Base-by-base conservation (phyloP, 2,888 invertebrate species). In the Acanthosepion pharaonis region DNA sequence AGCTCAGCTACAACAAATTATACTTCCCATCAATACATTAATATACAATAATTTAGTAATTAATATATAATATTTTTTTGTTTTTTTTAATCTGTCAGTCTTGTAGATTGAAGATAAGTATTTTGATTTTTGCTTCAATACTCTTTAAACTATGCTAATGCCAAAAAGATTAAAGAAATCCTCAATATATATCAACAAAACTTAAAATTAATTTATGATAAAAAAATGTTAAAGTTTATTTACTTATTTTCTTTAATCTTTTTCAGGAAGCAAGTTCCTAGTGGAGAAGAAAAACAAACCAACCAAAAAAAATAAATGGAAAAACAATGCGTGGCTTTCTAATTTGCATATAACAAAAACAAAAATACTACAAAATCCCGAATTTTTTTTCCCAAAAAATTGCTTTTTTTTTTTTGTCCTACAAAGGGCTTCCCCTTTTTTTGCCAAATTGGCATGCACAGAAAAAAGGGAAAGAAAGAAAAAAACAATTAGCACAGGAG, bases 261-360 rank as follows among this genome's bases (percentile, higher is more conserved):
- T 78, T 78, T 78, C n/a, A 78, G 78, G 78, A 78, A 78, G n/a
- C 18, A n/a, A 78, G 78, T 78, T 78, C 78, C 78, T 78, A 78
- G 78, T n/a, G n/a, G 78, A 78, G 78, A 78, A 78, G 78, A 78
- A 64, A 55, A 78, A 78, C 78, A 78, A 28, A 28, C 78, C 78
- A 28, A 78, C 78, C 78, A 78, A 78, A 78, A 78, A 78, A n/a
- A 78, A 78, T 78, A 78, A 78, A 78, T n/a, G 78, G 78, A 78
- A 78, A 78, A 78, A 78, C 78, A 78, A 78, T 78, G 78, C n/a
- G 78, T 78, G 78, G 78, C 78, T 78, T 78, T 78, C 78, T 78
- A 78, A 78, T n/a, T 78, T 78, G 78, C 78, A n/a, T 78, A 28
- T 78, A 78, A 78, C 78, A 78, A 78, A 78, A n/a, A 78, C 78